phyloP scores from a whole-genome alignment of 1,140 invertebrate species.

The Brachionus asplanchnoidis region DNA sequence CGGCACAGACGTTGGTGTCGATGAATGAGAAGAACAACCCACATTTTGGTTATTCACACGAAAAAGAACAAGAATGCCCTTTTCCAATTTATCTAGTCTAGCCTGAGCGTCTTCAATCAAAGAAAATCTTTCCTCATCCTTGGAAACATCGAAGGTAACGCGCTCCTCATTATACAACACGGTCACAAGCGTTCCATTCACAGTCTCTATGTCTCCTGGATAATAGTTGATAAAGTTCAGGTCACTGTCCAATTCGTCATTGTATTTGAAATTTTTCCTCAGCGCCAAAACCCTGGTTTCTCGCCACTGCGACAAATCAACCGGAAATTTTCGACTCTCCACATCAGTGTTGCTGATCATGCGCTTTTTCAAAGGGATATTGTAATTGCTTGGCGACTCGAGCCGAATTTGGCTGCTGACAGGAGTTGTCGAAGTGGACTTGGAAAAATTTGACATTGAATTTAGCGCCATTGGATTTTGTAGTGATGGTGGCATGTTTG shows the following conservation, averaged over 20 bases:
- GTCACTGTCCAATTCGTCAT: not conserved
- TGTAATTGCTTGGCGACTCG: not conserved
- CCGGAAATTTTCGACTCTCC: not conserved
- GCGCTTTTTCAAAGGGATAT: conserved; percentile 27
- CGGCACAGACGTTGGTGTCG: not conserved
- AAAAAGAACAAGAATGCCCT: conserved; percentile 4
- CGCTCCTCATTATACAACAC: not conserved
- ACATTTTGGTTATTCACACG: not conserved
- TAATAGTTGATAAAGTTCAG: not conserved
- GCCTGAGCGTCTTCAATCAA: conserved; percentile 10
- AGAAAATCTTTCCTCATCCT: conserved; percentile 15
- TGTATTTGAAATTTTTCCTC: not conserved
- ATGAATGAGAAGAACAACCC: not conserved
- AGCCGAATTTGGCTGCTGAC: not conserved
- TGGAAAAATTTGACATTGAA: not conserved
- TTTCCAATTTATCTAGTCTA: conserved; percentile 1
- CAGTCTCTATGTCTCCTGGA: not conserved
- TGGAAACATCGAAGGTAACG: not conserved
- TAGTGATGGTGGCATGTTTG: not conserved
- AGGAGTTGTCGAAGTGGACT: not conserved
- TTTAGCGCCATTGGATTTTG: not conserved
- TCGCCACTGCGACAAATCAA: conserved; percentile 2
- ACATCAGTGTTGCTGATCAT: not conserved
- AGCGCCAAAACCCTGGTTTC: not conserved
- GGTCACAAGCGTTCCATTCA: not conserved